Conservation (phyloP, 2,888 invertebrate genomes). For the Epsilonema sp. region DNA sequence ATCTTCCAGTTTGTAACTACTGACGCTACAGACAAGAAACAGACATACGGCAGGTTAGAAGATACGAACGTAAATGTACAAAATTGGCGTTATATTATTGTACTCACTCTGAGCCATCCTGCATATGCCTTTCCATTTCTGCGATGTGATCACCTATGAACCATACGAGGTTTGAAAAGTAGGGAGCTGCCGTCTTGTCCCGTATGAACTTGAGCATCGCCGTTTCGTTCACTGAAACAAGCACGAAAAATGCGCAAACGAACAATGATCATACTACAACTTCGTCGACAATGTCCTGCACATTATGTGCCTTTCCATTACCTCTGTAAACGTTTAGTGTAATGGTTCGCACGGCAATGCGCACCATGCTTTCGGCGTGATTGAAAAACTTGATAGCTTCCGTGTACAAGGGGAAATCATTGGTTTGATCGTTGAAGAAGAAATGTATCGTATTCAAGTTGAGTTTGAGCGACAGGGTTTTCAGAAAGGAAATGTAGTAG, state of each 20-base stretch:
- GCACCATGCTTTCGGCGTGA: constrained; percentile 93
- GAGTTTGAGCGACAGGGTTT: constrained; percentile 86
- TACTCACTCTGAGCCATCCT: constrained; percentile 80
- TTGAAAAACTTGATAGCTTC: constrained; percentile 99
- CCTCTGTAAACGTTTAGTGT: constrained; percentile 76
- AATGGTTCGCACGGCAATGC: constrained; percentile 90
- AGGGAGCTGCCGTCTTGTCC: constrained; percentile 87
- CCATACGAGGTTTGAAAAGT: constrained; percentile 96
- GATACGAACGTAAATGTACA: too few species aligned
- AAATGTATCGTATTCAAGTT: constrained; percentile 97
- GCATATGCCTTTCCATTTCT: too few species aligned
- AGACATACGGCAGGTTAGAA: too few species aligned
- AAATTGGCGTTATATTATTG: neutral
- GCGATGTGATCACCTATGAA: constrained; percentile 93
- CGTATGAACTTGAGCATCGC: constrained; percentile 87
- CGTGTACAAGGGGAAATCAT: constrained; percentile 94
- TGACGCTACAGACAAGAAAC: constrained; percentile 31
- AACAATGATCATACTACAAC: neutral
- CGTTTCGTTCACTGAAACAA: constrained; percentile 56
- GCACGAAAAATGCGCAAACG: constrained; percentile 4
- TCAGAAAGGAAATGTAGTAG: constrained; percentile 96
- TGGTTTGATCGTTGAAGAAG: constrained; percentile 98
- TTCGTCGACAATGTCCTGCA: neutral
- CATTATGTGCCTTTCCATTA: constrained; percentile 12
- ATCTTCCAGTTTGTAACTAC: constrained; percentile 69